Evolutionary conservation across 1,140 invertebrate species (phyloP), one percentile per base, ranked within the genome.

Genomic region (Triops longicaudatus): DNA sequence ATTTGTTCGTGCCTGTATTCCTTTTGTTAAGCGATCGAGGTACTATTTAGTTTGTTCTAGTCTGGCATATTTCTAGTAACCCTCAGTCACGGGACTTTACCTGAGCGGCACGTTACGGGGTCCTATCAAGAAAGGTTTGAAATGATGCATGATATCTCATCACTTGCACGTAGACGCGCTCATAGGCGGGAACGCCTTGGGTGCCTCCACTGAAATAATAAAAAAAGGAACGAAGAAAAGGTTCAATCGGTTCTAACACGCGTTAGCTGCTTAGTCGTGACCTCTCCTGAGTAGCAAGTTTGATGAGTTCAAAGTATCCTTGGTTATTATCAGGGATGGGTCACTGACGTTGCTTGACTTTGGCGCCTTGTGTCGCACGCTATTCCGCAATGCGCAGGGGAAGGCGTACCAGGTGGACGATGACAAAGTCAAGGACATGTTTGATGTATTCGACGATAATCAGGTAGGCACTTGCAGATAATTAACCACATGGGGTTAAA

Each of bases 381-480:
- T 96, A 71, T 96, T 96, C 85, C 88, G 93, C 6, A 94, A 95
- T 83, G 92, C 93, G 81, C 89, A 89, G 79, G 93, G 93, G 1
- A 91, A 92, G 82, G 91, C 95, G 80, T 96, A 96, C 81, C 88
- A 88, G n/a, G 83, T 95, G 50, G 88, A 90, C 12, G 87, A 90
- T 73, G 87, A 90, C 37, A 88, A 89, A 80, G 85, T 93, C n/a
- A 85, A 88, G 31, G 91, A 94, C 78, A 90, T 93, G 79, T 93
- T 93, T 84, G 85, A 88, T 73, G 89, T 93, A 43, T 95, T 95
- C 81, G 92, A 94, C 84, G 87, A 86, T 76, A 91, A 94, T 81
- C 82, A 86, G 82, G 86, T 86, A 80, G 81, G 78, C 50, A 31
- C n/a, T 63, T 78, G 87, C 12, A 78, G 26, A 37, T 73, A 37